Evolutionary conservation across 2,113 vertebrate genomes (phyloP).

Genomic region (Peromyscus maniculatus): DNA sequence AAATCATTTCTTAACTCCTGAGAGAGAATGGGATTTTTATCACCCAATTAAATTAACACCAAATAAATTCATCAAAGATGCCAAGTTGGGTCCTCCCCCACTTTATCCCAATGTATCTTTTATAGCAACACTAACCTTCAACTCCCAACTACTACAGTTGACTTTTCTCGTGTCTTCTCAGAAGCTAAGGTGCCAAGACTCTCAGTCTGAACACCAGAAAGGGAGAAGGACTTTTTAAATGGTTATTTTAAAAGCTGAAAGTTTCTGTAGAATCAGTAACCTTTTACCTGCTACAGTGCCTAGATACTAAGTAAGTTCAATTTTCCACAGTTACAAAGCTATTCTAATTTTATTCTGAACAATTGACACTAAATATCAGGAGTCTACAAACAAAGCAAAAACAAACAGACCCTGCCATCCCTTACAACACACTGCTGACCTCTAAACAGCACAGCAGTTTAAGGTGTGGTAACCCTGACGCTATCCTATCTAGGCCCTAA

Average conservation of each 20-base stretch:
- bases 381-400: slow-evolving; percentile 46
- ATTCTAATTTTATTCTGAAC: slow-evolving; percentile 45
- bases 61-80: slow-evolving; percentile 65
- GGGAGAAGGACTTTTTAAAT: not conserved
- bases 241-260: slow-evolving; percentile 31
- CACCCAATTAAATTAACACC: slow-evolving; percentile 54
- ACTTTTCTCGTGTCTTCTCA: slow-evolving; percentile 2
- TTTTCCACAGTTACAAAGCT: slow-evolving; percentile 44
- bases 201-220: not conserved
- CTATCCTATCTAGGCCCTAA: slow-evolving; percentile 4
- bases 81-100: not conserved
- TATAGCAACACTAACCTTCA: slow-evolving; percentile 28
- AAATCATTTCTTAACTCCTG: slow-evolving; percentile 52
- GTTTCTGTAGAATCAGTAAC: slow-evolving; percentile 45
- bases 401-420: not conserved
- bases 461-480: not conserved
- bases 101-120: slow-evolving; percentile 16
- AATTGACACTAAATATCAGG: slow-evolving; percentile 38
- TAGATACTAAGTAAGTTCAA: slow-evolving; percentile 16
- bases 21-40: slow-evolving; percentile 57
- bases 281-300: slow-evolving; percentile 11
- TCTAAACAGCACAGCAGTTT: not conserved
- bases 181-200: not conserved
- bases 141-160: not conserved
- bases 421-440: not conserved